Base-by-base conservation (phyloP, 2,888 invertebrate genomes). In the Polymixis flavicincta region DNA sequence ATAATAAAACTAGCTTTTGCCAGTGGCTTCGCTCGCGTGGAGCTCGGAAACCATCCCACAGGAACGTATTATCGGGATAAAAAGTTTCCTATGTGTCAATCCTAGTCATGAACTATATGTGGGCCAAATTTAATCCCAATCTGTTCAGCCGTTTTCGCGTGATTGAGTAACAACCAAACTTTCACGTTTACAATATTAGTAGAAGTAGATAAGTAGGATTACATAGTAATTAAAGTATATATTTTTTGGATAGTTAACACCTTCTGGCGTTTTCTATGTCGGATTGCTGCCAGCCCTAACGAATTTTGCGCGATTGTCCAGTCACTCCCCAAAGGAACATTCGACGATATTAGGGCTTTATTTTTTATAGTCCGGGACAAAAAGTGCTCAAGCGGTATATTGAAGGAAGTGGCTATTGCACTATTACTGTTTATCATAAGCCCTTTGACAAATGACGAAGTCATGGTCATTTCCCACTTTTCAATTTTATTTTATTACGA, bases 341-440 rank as follows among this genome's bases (percentile, higher is more conserved):
- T 96, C 95, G 95, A 96, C 96, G 95, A 94, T 96, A 96, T 96
- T 96, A 96, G 94, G 93, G 95, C 95, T 95, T 95, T 96, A 96
- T 96, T 96, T 96, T 96, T 96, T 96, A 96, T 96, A 96, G 96
- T 95, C 95, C 88, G 94, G 94, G 93, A 95, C 95, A 95, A 96
- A 91, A 93, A 94, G 93, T 94, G 92, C 94, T 94, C 91, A 84
- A 89, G 87, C 93, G 92, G 92, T 94, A 94, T 94, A 91, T 93
- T 92, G 93, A 91, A 94, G 91, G 90, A 94, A 95, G 93, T 95
- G 93, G 91, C 93, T 91, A 92, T 91, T 93, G 92, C 90, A 91
- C 90, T 89, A 85, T 90, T 91, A 88, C 89, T 83, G 88, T 89
- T 92, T 92, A 91, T 93, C 92, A 90, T 92, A 92, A 93, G 93